Base-by-base conservation (phyloP, 2,888 invertebrate species). In the Odontomyia ornata region DNA sequence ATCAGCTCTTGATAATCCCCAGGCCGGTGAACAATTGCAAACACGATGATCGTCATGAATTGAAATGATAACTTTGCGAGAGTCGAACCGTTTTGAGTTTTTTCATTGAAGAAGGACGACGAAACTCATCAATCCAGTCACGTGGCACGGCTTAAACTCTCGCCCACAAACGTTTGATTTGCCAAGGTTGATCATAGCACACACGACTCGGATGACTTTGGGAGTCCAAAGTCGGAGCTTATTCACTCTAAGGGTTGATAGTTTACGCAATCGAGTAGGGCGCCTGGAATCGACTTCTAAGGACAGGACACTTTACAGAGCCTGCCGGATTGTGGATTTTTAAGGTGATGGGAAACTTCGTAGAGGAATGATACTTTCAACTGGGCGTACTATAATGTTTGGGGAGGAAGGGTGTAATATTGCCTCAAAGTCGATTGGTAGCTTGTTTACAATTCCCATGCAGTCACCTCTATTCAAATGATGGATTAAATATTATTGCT, bases 81-180 rank as follows among this genome's bases (percentile, higher is more conserved):
- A 28, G 43, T 73, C 23, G 73, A 57, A 52, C 11, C 23, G 52
- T 73, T 57, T 46, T n/a, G n/a, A n/a, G 36, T 65, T 47, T 47
- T n/a, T n/a, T n/a, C 43, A 5, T 18, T 15, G 15, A 27, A 62
- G 21, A 21, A 47, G 56, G 30, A 52, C 27, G 65, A 25, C 64
- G 27, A 46, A 47, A 73, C 69, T 76, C 77, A 79, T 79, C 79
- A 79, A 77, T 79, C 77, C 72, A 73, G 79, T 79, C 79, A 78
- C 79, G 79, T 79, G 79, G 77, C 73, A 64, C 57, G 79, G 77
- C 78, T 79, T 79, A 77, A 62, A 65, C 30, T 57, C 73, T 73
- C 73, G 60, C 73, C 73, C 73, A 60, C 73, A 73, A 60, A 56
- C 57, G 23, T 27, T 73, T 73, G 73, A 73, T 60, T 73, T 60